Evolutionary conservation across 92 coral and sea anemone genomes (phyloP), one percentile per base, ranked within the genome.

Genomic region (Isaurus tuberculatus): DNA sequence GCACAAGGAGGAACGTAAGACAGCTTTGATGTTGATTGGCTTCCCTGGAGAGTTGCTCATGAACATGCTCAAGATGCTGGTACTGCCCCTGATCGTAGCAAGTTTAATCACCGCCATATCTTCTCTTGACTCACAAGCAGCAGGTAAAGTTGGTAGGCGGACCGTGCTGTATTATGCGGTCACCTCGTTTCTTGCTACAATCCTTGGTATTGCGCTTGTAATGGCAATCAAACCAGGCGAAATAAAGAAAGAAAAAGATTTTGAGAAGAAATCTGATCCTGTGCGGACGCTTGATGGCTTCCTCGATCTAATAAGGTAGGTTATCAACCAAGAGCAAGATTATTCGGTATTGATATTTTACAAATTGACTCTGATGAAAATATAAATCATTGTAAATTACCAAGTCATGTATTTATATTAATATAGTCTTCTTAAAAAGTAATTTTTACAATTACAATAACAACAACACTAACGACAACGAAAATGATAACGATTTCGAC

Each of bases 11-110:
- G 86, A 90, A 42, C 86, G 88, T 20, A 86, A 90, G 0, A 89
- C 94, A 1, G 80, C 90, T 29, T 78, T 95, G 23, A 93, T 95
- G 95, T 73, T 93, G 89, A 89, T 95, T 29, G 94, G 97, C 0
- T 95, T 95, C 72, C 97, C 97, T 22, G 98, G 98, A 13, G 97
- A 95, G 44, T 89, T 95, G 58, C 94, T 95, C 86, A 91, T 95
- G 89, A 94, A 94, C 88, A 89, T 93, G 88, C 83, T 95, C 0
- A 95, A 95, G 86, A 43, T 95, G 81, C 72, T 95, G 65, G 92
- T 95, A 30, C 87, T 95, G 2, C 98, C 98, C 0, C 89, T 95
- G 23, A 91, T 95, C 31, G 91, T 93, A 1, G 94, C 98, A 2
- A 95, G 98, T 83, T 80, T 95, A 40, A 80, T 95, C 32, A 69